A percentile compares a stretch with the other conserved stretches of the same genome.
Conservation (phyloP, 2,888 invertebrate species). For the Eumerus sabulonum region DNA sequence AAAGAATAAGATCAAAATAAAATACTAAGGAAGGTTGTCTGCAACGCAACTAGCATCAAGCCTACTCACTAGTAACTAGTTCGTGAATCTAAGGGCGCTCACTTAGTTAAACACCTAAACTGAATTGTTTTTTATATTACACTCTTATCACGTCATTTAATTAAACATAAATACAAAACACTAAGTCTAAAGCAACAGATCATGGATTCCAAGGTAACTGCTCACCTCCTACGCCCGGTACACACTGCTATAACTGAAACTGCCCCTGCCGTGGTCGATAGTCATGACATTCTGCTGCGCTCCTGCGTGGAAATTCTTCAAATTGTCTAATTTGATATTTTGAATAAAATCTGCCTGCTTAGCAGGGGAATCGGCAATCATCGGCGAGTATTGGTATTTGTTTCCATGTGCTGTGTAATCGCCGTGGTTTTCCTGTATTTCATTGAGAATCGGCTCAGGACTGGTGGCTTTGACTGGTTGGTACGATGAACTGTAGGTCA, state of each 20-base stretch:
- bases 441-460: neutral
- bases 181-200: neutral
- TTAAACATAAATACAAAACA: neutral
- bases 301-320: constrained; percentile 33
- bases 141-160: constrained; percentile 7
- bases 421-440: neutral
- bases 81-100: no score
- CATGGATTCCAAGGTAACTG: no score
- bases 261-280: constrained; percentile 77
- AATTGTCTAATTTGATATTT: constrained; percentile 13
- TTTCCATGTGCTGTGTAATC: neutral
- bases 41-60: no score
- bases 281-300: constrained; percentile 54
- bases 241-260: constrained; percentile 76
- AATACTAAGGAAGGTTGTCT: no score
- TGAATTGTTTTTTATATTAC: constrained; percentile 15
- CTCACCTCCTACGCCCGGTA: constrained; percentile 64
- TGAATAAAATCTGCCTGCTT: constrained; percentile 22
- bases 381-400: constrained; percentile 8
- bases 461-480: constrained; percentile 19
- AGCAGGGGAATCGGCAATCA: constrained; percentile 11
- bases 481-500: constrained; percentile 15
- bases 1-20: no score
- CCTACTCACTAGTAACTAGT: no score
- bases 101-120: no score